phyloP scores from a whole-genome alignment of 2,797 vertebrate genomes.

The Acanthornis magna region DNA sequence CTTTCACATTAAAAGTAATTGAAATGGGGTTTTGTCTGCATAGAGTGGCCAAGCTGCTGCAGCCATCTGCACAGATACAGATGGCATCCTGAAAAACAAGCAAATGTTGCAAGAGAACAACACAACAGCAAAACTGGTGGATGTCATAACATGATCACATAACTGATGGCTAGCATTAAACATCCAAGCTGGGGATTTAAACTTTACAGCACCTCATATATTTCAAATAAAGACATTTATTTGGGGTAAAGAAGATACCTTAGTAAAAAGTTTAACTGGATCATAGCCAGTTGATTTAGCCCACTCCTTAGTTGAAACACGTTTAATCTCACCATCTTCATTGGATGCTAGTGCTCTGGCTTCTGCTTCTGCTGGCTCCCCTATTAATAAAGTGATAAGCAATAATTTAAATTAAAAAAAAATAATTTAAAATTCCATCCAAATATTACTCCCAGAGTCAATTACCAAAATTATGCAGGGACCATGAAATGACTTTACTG shows the following conservation, averaged over 20 bases:
- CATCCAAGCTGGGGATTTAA: background rate
- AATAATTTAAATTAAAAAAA: background rate
- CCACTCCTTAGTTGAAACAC: conserved; percentile 96
- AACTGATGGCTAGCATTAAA: background rate
- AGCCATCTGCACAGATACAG: background rate
- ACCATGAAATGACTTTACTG: background rate
- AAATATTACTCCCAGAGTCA: background rate
- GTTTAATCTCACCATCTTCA: conserved; percentile 93
- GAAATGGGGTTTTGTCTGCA: background rate
- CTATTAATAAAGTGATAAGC: conserved; percentile 69
- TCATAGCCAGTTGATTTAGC: conserved; percentile 93
- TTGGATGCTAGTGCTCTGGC: conserved; percentile 88
- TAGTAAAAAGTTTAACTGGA: conserved; percentile 93
- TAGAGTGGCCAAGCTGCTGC: background rate
- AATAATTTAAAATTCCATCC: background rate
- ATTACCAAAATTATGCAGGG: background rate
- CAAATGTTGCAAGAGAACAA: background rate
- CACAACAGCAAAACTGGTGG: background rate
- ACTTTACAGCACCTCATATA: background rate
- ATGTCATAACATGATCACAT: background rate
- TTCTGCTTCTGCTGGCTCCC: conserved; percentile 90
- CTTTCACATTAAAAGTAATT: background rate
- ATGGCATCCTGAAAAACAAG: background rate
- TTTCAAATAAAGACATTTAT: background rate
- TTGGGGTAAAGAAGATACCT: conserved; percentile 76